Evolutionary conservation across 2,797 vertebrate species (phyloP).

Genomic region (Melanotaenia parkinsoni): DNA sequence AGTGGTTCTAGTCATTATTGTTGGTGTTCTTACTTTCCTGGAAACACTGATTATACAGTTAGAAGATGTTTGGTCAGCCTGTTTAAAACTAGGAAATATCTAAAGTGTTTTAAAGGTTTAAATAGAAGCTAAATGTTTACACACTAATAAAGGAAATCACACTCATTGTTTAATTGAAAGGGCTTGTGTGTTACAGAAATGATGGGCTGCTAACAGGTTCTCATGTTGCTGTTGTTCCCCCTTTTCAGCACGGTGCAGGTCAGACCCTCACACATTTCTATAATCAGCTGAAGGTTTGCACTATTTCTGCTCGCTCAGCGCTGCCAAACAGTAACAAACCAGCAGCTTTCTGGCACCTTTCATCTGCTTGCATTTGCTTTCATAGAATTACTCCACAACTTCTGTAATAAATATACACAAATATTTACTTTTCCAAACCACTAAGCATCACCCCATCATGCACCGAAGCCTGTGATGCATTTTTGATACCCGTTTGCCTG

Average conservation of each 20-base stretch:
- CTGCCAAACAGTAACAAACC: conserved; percentile 41
- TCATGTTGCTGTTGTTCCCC: neutral
- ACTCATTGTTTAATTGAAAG: neutral
- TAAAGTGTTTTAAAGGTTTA: neutral
- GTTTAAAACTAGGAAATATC: neutral
- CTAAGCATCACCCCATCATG: conserved; percentile 35
- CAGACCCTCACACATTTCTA: conserved; percentile 28
- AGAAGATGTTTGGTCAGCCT: neutral
- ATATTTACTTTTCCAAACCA: conserved; percentile 56
- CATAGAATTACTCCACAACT: conserved; percentile 1
- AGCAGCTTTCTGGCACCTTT: conserved; percentile 43
- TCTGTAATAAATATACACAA: conserved; percentile 59
- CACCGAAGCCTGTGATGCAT: conserved; percentile 50
- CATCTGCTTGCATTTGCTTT: conserved; percentile 53
- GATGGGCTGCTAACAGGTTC: conserved; percentile 5
- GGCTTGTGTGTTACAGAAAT: conserved; percentile 10
- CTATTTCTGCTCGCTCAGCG: conserved; percentile 56
- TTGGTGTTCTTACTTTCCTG: neutral
- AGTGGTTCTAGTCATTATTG: neutral
- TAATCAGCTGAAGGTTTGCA: conserved; percentile 26
- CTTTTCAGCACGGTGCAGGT: neutral
- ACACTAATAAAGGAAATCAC: no score
- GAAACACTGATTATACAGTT: neutral
- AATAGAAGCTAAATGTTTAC: neutral
- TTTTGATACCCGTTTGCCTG: conserved; percentile 63